These are phyloP conservation scores for Cromileptes altivelis DNA, from an alignment of 2,113 vertebrate species.

Conservation along the genomic window DNA sequence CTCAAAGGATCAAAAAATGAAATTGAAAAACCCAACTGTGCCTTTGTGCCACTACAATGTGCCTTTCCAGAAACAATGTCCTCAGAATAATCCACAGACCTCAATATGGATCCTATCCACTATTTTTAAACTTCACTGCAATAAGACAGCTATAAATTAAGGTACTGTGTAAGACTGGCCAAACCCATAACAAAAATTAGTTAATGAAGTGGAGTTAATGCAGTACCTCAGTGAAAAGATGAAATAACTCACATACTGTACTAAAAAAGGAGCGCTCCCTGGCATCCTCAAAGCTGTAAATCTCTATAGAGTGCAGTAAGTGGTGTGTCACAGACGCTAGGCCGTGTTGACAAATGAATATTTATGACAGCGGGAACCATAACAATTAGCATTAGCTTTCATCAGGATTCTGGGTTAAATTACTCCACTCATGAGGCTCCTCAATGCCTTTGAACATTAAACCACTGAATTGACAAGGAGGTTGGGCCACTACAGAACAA, in stretches of 20 bases:
- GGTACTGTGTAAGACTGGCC: background rate
- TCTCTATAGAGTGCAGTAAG: slow-evolving; percentile 30
- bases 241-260: slow-evolving; percentile 6
- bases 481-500: slow-evolving; percentile 39
- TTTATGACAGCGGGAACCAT: slow-evolving; percentile 55
- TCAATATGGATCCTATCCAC: background rate
- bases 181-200: background rate
- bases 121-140: slow-evolving; percentile 8
- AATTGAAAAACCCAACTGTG: slow-evolving; percentile 14
- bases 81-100: background rate
- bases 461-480: slow-evolving; percentile 52
- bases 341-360: slow-evolving; percentile 59
- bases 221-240: background rate
- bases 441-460: slow-evolving; percentile 60
- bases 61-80: background rate
- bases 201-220: slow-evolving; percentile 11
- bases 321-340: slow-evolving; percentile 31
- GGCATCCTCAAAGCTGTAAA: slow-evolving; percentile 60
- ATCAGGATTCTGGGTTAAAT: slow-evolving; percentile 64
- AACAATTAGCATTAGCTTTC: slow-evolving; percentile 71
- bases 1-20: slow-evolving; percentile 41
- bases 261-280: slow-evolving; percentile 3
- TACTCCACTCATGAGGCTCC: slow-evolving; percentile 50
- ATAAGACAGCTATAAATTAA: slow-evolving; percentile 14
- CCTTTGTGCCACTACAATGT: slow-evolving; percentile 20